Conservation (phyloP, 2,888 invertebrate species). For the Agrochola circellaris region DNA sequence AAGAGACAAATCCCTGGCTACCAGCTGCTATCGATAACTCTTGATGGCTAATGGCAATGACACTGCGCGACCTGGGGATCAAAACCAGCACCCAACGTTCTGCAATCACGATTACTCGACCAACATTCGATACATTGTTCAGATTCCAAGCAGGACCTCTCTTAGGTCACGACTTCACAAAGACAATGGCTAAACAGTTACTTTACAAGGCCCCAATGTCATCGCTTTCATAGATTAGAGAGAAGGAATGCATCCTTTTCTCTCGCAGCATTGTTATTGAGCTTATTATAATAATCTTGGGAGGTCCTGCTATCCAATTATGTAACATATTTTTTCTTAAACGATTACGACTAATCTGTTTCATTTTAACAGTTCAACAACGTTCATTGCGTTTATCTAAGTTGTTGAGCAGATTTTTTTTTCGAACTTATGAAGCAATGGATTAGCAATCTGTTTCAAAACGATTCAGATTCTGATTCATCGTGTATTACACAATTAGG, state of each 20-base stretch:
- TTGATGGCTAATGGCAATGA: background rate
- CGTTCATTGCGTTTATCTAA: no score
- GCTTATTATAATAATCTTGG: background rate
- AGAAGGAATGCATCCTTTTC: slow-evolving; percentile 5
- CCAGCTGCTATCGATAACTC: background rate
- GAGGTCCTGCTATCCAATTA: background rate
- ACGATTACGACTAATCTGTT: no score
- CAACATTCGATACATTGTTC: background rate
- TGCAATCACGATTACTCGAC: background rate
- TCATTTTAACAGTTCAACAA: no score
- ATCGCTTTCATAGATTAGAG: slow-evolving; percentile 8
- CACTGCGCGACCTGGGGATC: no score
- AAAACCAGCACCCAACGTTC: background rate
- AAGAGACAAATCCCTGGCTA: background rate
- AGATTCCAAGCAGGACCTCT: slow-evolving; percentile 19
- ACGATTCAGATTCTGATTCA: no score
- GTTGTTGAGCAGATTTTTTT: no score
- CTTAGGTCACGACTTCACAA: slow-evolving; percentile 30
- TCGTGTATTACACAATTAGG: no score
- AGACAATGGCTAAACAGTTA: slow-evolving; percentile 33
- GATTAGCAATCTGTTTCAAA: no score
- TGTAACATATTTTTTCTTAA: no score
- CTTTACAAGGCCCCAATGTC: background rate
- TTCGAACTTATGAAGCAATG: no score
- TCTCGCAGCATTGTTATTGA: slow-evolving; percentile 9